A percentile compares a stretch with the other conserved stretches of the same genome.
These are phyloP conservation scores for Aspidiotus destructor DNA, from an alignment of 2,888 invertebrate genomes.

Conservation along the genomic window DNA sequence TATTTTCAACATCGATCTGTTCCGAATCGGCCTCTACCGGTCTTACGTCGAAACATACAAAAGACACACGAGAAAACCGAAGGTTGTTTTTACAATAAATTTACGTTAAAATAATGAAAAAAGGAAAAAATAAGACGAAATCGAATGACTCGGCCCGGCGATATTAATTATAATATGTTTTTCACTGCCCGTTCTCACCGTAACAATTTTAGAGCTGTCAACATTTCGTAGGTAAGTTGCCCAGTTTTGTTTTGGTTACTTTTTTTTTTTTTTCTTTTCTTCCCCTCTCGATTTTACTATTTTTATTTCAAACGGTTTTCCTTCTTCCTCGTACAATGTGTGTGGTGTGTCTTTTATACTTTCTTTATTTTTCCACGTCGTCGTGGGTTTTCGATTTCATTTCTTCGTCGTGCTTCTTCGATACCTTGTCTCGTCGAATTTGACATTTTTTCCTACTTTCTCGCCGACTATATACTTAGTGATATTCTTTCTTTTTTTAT, in stretches of 20 bases:
- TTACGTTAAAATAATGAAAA: neutral
- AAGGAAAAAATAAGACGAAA: neutral
- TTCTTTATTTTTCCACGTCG: neutral
- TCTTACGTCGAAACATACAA: neutral
- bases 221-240: neutral
- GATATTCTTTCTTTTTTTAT: neutral
- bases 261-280: too few species aligned
- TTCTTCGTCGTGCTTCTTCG: neutral
- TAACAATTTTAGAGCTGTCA: neutral
- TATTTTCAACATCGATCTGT: conserved; percentile 3
- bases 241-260: too few species aligned
- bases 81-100: conserved; percentile 2
- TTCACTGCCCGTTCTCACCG: neutral
- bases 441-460: neutral
- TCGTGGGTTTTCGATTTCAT: neutral
- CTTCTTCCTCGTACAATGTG: too few species aligned
- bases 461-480: neutral
- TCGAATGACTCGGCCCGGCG: neutral
- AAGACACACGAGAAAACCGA: conserved; percentile 3
- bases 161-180: neutral
- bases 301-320: too few species aligned
- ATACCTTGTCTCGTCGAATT: neutral
- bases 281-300: too few species aligned
- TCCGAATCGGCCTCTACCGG: conserved; percentile 4
- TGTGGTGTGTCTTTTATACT: neutral